Conservation (phyloP, 2,888 invertebrate genomes). For the Bombyx huttoni region DNA sequence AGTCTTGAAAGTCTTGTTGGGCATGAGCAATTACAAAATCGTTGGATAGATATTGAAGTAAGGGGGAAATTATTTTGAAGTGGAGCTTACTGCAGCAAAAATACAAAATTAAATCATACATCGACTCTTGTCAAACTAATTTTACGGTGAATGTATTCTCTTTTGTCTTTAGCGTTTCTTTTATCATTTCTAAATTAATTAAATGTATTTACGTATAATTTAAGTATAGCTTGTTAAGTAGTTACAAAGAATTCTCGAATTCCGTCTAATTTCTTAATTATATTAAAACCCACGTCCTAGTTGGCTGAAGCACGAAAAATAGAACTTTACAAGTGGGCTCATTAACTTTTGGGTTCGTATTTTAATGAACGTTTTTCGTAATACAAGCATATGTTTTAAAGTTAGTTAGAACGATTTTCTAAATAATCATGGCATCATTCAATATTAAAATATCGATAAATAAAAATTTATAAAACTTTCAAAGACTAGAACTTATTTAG, state of each 20-base stretch:
- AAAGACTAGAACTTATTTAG: too few relatives aligned
- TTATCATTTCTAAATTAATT: background rate
- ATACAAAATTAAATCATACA: too few relatives aligned
- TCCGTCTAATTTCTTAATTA: conserved; percentile 16
- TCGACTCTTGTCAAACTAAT: too few relatives aligned
- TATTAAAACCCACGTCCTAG: conserved; percentile 5
- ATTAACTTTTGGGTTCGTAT: background rate
- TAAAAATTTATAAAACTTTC: too few relatives aligned
- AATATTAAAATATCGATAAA: too few relatives aligned
- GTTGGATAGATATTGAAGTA: too few relatives aligned
- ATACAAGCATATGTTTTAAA: background rate
- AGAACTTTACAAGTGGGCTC: background rate
- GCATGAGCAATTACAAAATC: too few relatives aligned
- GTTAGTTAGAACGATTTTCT: too few relatives aligned
- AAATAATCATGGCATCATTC: too few relatives aligned
- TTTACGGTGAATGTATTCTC: background rate
- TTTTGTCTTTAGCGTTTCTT: background rate
- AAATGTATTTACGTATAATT: conserved; percentile 6
- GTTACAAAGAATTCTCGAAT: conserved; percentile 7
- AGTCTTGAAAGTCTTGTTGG: too few relatives aligned
- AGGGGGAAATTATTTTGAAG: too few relatives aligned
- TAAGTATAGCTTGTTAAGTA: conserved; percentile 14
- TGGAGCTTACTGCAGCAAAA: too few relatives aligned
- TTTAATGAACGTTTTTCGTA: background rate
- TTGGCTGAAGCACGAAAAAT: background rate